Base-by-base conservation (phyloP, 23 tunicate genomes). In the Halocynthia roretzi region DNA sequence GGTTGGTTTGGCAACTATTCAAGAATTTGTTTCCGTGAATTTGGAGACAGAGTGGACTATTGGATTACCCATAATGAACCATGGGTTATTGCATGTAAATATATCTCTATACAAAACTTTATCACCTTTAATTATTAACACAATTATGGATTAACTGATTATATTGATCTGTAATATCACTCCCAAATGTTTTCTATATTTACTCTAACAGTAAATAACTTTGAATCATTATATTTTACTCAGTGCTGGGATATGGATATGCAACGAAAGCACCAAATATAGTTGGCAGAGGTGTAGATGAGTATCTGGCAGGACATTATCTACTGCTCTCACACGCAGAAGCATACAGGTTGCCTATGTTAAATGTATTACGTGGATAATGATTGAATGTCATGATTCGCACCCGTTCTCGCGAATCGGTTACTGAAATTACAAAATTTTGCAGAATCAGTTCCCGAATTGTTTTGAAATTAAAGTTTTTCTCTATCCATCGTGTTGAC, bases 41-140 rank as follows among this genome's bases (percentile, higher is more conserved):
- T 94, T 73, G 99, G 99, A 7, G 87, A 76, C 54, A 77, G 86
- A 72, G 99, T 94, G 10, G 84, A 88, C 60, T 51, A 52, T 52
- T 94, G 99, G 99, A 94, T 94, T 66, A 94, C 99, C 6, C 81
- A 88, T 51, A 94, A 94, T 68, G 99, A 94, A 73, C 99, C 99
- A 15, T 88, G 91, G 91, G 99, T 94, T 56, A 84, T 90, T 57
- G 76, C 83, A 52, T 74, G 78, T 74, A 31, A 74, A 64, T 56
- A n/a, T 58, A 58, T n/a, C 4, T 58, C 17, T 15, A 15, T 58
- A 0, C 4, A 31, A 31, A 31, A 31, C 44, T 31, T 31, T 31
- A 31, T 31, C 44, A 31, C 44, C 44, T 31, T 31, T 31, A 31
- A 31, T n/a, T n/a, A n/a, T n/a, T n/a, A n/a, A n/a, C n/a, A n/a